phyloP scores from a whole-genome alignment of 2,113 vertebrate genomes.

The Camarhynchus parvulus region DNA sequence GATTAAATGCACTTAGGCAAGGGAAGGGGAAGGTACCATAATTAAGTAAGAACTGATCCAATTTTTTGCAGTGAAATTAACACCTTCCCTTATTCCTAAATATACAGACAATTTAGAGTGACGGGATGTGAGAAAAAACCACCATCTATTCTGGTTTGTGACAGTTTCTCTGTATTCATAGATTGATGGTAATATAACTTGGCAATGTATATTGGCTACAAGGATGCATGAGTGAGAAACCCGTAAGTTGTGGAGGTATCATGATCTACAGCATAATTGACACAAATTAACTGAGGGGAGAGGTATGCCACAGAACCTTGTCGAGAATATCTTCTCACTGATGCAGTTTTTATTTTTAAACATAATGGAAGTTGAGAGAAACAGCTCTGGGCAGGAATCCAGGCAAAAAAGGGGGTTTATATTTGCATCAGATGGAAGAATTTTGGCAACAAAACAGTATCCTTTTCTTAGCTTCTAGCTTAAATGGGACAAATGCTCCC shows the following conservation, averaged over 20 bases:
- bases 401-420: slow-evolving; percentile 14
- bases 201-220: slow-evolving; percentile 4
- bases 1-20: slow-evolving; percentile 1
- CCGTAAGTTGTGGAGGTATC: background rate
- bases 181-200: background rate
- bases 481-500: slow-evolving; percentile 7
- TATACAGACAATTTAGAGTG: background rate
- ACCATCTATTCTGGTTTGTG: slow-evolving; percentile 8
- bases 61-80: slow-evolving; percentile 18
- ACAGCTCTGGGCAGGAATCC: slow-evolving; percentile 56
- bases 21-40: background rate
- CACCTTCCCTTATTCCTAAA: background rate
- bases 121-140: background rate
- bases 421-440: slow-evolving; percentile 24
- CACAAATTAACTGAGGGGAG: slow-evolving; percentile 5
- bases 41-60: background rate
- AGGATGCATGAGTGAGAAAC: slow-evolving; percentile 22
- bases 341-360: slow-evolving; percentile 64
- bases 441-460: slow-evolving; percentile 34
- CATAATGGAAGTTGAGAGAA: slow-evolving; percentile 48
- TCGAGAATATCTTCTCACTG: slow-evolving; percentile 14
- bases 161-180: background rate
- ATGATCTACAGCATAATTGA: slow-evolving; percentile 19
- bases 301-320: background rate
- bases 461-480: slow-evolving; percentile 45